These are phyloP conservation scores for Drosophila histrio DNA, from an alignment of 2,888 invertebrate species.

Conservation along the genomic window DNA sequence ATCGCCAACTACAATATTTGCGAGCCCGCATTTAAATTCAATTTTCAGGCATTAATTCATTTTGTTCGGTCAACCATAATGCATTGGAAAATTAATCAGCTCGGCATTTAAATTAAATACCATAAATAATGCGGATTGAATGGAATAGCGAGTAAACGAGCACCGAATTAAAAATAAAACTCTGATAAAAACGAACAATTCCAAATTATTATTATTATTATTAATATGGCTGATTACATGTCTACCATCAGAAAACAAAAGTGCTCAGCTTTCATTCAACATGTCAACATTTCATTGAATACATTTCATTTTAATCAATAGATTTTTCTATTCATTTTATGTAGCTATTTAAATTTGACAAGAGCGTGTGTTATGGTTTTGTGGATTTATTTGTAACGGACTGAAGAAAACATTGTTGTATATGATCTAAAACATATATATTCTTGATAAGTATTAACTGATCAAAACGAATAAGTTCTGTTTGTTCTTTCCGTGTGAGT, in stretches of 20 bases:
- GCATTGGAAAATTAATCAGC: slow-evolving; percentile 47
- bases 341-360: not conserved
- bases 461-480: too few species aligned
- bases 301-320: not conserved
- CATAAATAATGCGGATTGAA: slow-evolving; percentile 28
- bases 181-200: slow-evolving; percentile 18
- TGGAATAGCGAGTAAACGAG: not conserved
- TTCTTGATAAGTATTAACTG: not conserved
- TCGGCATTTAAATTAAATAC: slow-evolving; percentile 33
- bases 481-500: not conserved
- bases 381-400: not conserved
- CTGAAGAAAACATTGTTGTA: not conserved
- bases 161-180: not conserved
- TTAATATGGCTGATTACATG: slow-evolving; percentile 9
- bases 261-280: slow-evolving; percentile 4
- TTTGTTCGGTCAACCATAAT: slow-evolving; percentile 26
- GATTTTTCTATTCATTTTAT: not conserved
- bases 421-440: not conserved
- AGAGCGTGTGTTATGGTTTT: not conserved
- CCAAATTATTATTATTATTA: not conserved
- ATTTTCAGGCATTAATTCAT: slow-evolving; percentile 20
- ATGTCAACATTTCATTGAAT: not conserved
- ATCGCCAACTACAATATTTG: slow-evolving; percentile 8
- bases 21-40: slow-evolving; percentile 26
- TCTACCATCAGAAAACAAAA: slow-evolving; percentile 8